phyloP scores from a whole-genome alignment of 2,888 invertebrate genomes.

The Ephialtes manifestator region DNA sequence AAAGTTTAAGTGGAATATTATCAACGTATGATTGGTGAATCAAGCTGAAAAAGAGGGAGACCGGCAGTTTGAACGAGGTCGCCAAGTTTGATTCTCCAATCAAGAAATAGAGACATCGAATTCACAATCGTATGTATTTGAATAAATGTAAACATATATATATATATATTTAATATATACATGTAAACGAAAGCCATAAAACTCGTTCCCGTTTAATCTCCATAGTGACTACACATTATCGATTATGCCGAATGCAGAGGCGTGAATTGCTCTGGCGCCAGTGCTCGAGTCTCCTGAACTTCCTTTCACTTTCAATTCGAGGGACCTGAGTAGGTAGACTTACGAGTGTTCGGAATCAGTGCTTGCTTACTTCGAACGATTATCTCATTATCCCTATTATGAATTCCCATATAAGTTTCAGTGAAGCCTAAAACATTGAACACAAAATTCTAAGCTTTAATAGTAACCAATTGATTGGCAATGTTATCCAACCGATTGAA shows the following conservation, averaged over 20 bases:
- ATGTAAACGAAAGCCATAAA: slow-evolving; percentile 23
- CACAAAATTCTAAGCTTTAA: no score
- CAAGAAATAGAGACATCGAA: slow-evolving; percentile 47
- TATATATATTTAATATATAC: background rate
- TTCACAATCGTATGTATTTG: background rate
- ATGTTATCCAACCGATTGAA: no score
- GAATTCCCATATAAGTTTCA: background rate
- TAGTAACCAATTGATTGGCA: no score
- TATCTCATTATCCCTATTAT: slow-evolving; percentile 54
- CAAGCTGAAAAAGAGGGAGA: background rate
- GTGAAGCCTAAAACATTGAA: background rate
- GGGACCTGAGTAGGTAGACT: slow-evolving; percentile 6
- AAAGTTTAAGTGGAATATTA: background rate
- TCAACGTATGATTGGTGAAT: background rate
- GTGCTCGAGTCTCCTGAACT: slow-evolving; percentile 42
- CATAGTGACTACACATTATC: slow-evolving; percentile 32
- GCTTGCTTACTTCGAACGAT: slow-evolving; percentile 37
- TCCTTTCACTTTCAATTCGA: slow-evolving; percentile 63
- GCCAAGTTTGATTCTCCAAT: background rate
- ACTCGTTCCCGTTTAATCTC: slow-evolving; percentile 38
- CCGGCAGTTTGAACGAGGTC: background rate
- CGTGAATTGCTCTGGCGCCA: slow-evolving; percentile 63
- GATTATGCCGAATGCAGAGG: slow-evolving; percentile 64
- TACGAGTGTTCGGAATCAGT: background rate
- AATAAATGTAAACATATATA: background rate